Evolutionary conservation across 2,888 invertebrate genomes (phyloP), one percentile per base, ranked within the genome.

Genomic region (Dasypolia templi): DNA sequence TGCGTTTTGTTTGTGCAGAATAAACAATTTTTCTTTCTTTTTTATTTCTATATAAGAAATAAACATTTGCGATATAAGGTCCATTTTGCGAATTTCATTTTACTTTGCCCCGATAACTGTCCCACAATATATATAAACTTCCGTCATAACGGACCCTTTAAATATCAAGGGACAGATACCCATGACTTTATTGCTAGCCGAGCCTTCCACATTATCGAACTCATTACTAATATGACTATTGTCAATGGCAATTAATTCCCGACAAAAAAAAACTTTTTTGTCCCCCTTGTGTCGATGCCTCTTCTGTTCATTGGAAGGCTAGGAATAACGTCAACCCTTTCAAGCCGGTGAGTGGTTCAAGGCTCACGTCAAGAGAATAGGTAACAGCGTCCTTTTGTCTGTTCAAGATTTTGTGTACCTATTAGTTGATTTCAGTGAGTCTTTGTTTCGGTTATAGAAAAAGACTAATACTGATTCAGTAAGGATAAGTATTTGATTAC

Each of bases 231-330:
- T 53, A 68, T 42, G 62, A 35, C 32, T 6, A 55, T 22, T 77
- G 42, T 42, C 67, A n/a, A 19, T 42, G 55, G 32, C 46, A n/a
- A n/a, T 32, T 35, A 49, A 55, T 42, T 29, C 44, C 49, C 4
- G 12, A 17, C 1, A 32, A 64, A 55, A 62, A 75, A 26, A 39
- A 5, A 1, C 32, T 9, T 26, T 26, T n/a, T 67, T 66, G 46
- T 19, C 14, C 29, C 32, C 29, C 11, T 58, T 44, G n/a, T 39
- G 19, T 29, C 46, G 7, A 14, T 46, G 12, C 17, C 3, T 67
- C 77, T 46, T 61, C 77, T 75, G 65, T 75, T 65, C 17, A 7
- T 17, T 49, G 46, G 42, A 32, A 42, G n/a, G 26, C 32, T 55
- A 51, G 19, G 17, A 51, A 7, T 44, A 42, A 46, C 11, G 19